A percentile compares a stretch with the other conserved stretches of the same genome.
Evolutionary conservation across 2,113 vertebrate genomes (phyloP).

Genomic region (Pygoscelis adeliae): DNA sequence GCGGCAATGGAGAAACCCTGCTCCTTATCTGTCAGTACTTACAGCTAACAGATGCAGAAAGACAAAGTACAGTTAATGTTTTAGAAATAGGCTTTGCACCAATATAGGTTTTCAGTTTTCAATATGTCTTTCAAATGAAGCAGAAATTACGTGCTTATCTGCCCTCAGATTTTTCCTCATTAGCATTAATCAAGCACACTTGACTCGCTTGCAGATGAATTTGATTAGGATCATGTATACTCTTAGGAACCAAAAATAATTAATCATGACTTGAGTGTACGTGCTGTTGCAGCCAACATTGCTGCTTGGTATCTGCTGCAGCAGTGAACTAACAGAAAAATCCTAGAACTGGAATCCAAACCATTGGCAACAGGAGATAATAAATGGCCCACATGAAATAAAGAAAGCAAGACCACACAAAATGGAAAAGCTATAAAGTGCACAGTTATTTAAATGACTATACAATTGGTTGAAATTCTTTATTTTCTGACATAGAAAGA

Average conservation of each 20-base stretch:
- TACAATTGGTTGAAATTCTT: neutral
- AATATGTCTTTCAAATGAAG: neutral
- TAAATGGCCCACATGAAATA: neutral
- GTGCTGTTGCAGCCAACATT: neutral
- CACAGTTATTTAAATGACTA: neutral
- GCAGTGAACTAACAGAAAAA: neutral
- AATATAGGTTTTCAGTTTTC: neutral
- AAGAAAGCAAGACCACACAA: neutral
- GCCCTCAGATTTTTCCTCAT: conserved; percentile 32
- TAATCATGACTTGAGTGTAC: neutral
- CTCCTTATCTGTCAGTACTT: neutral
- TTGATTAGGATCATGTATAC: conserved; percentile 31
- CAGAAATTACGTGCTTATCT: conserved; percentile 17
- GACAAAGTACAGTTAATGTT: neutral
- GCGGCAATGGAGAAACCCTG: neutral
- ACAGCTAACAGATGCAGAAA: neutral
- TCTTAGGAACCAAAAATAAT: conserved; percentile 35
- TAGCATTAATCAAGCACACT: conserved; percentile 27
- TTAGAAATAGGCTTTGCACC: neutral
- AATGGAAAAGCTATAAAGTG: neutral
- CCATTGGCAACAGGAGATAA: neutral
- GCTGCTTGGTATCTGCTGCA: neutral
- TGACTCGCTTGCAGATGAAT: conserved; percentile 28
- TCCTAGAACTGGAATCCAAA: neutral
- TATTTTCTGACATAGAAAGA: neutral